Conservation (phyloP, 2,888 invertebrate genomes). For the Neoaliturus tenellus region DNA sequence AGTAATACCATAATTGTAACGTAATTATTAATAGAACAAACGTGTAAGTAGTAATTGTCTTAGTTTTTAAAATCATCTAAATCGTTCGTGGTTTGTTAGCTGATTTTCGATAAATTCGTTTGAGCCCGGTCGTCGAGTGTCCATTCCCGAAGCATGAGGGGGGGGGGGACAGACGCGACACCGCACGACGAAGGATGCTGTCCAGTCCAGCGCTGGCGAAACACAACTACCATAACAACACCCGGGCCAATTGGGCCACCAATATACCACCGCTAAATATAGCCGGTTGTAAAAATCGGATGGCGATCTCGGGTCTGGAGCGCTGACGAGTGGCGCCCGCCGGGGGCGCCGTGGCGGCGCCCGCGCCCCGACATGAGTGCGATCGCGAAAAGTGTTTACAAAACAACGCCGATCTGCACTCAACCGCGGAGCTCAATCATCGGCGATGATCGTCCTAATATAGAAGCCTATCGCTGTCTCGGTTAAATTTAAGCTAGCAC, state of each 20-base stretch:
- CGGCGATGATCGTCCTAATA: too few relatives aligned
- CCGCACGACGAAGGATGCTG: background rate
- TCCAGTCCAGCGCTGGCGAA: background rate
- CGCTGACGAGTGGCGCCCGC: background rate
- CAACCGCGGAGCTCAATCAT: too few relatives aligned
- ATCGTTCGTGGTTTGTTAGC: too few relatives aligned
- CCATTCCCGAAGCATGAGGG: too few relatives aligned
- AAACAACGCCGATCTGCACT: background rate
- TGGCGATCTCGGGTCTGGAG: background rate
- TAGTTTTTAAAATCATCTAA: too few relatives aligned
- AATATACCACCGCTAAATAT: background rate
- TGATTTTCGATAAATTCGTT: too few relatives aligned
- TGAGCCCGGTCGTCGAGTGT: too few relatives aligned
- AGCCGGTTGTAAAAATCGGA: constrained; percentile 17
- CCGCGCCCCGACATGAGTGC: background rate
- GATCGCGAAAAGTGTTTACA: background rate
- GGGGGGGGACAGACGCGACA: background rate
- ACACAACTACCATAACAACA: background rate
- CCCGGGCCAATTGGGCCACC: background rate
- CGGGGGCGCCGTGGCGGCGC: background rate
- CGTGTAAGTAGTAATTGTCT: too few relatives aligned
- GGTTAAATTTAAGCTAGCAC: too few relatives aligned
- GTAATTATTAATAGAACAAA: too few relatives aligned
- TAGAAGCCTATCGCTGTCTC: too few relatives aligned
- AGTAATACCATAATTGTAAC: too few relatives aligned